Evolutionary conservation across 2,888 invertebrate species (phyloP).

Genomic region (Iselma pallidipennis): DNA sequence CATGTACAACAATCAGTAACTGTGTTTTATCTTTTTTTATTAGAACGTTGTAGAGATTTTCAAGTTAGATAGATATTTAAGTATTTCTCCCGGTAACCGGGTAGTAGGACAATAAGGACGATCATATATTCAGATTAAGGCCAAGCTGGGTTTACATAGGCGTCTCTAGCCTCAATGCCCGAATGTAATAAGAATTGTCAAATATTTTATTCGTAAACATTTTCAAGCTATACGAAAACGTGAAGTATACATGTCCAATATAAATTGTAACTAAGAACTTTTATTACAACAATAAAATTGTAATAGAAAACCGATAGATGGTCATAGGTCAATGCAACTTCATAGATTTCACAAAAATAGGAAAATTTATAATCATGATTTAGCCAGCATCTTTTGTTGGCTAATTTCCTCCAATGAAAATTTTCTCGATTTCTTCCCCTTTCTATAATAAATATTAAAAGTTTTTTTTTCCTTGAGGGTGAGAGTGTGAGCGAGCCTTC

Average conservation of each 20-base stretch:
- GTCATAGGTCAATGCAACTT: slow-evolving; percentile 39
- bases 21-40: slow-evolving; percentile 12
- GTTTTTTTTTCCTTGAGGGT: too few species aligned
- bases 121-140: slow-evolving; percentile 56
- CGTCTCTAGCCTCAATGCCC: slow-evolving; percentile 46
- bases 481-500: not conserved
- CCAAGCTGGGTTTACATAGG: slow-evolving; percentile 50
- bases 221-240: slow-evolving; percentile 47
- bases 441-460: too few species aligned
- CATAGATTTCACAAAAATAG: not conserved
- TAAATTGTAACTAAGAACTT: slow-evolving; percentile 53
- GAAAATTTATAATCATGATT: too few species aligned
- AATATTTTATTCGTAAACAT: slow-evolving; percentile 54
- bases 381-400: too few species aligned
- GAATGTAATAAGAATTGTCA: slow-evolving; percentile 54
- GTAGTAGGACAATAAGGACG: slow-evolving; percentile 51
- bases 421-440: too few species aligned
- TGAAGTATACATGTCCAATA: slow-evolving; percentile 47
- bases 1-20: slow-evolving; percentile 7
- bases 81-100: slow-evolving; percentile 43
- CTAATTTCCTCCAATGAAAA: too few species aligned
- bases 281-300: slow-evolving; percentile 53
- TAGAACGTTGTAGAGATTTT: slow-evolving; percentile 1
- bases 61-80: slow-evolving; percentile 30
- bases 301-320: slow-evolving; percentile 46